Base-by-base conservation (phyloP, 2,888 invertebrate species). In the Calliopum simillimum region DNA sequence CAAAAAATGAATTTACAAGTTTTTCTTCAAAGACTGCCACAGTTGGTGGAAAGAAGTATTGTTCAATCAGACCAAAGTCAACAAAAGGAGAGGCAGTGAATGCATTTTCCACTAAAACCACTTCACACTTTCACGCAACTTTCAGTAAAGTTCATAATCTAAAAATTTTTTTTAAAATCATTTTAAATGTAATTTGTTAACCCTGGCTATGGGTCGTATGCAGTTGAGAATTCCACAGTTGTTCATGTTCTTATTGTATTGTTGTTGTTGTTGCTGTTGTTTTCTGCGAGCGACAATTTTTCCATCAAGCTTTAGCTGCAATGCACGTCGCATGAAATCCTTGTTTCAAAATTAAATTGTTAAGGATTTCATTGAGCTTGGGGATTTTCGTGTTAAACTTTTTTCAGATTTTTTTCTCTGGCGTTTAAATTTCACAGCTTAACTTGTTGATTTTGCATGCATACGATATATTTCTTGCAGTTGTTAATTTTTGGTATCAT, bases 381-480 rank as follows among this genome's bases (percentile, higher is more conserved):
- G 19, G 33, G 64, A 44, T 14, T 66, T 56, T 64, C 69, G 8
- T 47, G 19, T 13, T 55, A 66, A 51, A 63, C 68, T 55, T 58
- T 44, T 58, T 74, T 68, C 65, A 51, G 21, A 33, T 6, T 68
- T 71, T 56, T 68, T 64, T 74, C 79, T 78, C 75, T 78, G 75
- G 73, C 78, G 74, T 80, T 78, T 78, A 77, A 79, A 79, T 79
- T 78, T 76, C 21, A 58, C 68, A 71, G 70, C 71, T 74, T 70
- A 74, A 76, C 76, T 76, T 76, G 76, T 76, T 76, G 76, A 76
- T 76, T 74, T 75, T 76, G 72, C 62, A 46, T 70, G 58, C 64
- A 67, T 67, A 68, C 68, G 62, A 33, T 70, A 69, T 73, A 70
- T 73, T 68, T 47, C 21, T 63, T 63, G 13, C 44, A 53, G 44